Evolutionary conservation across 2,797 vertebrate species (phyloP).

Genomic region (Phataginus tricuspis): DNA sequence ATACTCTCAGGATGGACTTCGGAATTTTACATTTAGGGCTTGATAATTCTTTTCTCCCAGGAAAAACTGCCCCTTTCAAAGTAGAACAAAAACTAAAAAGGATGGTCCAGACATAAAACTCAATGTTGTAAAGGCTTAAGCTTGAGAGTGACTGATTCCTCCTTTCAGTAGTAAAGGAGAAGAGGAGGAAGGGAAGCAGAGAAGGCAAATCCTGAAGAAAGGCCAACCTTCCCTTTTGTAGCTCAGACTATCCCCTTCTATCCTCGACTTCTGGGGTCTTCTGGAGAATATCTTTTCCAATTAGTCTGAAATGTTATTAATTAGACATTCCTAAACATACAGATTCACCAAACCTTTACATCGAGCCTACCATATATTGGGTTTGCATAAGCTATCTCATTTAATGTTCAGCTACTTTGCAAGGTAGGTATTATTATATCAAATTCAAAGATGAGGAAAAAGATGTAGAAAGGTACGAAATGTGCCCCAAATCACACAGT

Average conservation of each 20-base stretch:
- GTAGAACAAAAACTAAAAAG: background rate
- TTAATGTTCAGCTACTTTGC: background rate
- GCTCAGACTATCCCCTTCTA: background rate
- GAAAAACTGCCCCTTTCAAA: background rate
- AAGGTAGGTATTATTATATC: background rate
- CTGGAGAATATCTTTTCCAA: background rate
- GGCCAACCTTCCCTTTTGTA: background rate
- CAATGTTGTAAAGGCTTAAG: background rate
- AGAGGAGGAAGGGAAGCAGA: background rate
- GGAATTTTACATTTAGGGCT: background rate
- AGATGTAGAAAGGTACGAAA: background rate
- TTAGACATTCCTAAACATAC: slow-evolving; percentile 5
- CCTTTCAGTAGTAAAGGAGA: background rate
- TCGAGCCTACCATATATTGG: background rate
- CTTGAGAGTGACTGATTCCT: background rate
- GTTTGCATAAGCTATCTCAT: background rate
- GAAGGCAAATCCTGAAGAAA: background rate
- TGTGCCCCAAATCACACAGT: background rate
- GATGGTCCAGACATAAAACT: background rate
- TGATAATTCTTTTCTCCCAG: background rate
- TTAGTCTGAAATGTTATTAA: slow-evolving; percentile 3
- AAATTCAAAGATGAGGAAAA: background rate
- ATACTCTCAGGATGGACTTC: background rate
- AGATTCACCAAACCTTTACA: background rate
- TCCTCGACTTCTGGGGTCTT: background rate